Conservation (phyloP, 92 coral and sea anemone species). For the Phenganax subtilis region DNA sequence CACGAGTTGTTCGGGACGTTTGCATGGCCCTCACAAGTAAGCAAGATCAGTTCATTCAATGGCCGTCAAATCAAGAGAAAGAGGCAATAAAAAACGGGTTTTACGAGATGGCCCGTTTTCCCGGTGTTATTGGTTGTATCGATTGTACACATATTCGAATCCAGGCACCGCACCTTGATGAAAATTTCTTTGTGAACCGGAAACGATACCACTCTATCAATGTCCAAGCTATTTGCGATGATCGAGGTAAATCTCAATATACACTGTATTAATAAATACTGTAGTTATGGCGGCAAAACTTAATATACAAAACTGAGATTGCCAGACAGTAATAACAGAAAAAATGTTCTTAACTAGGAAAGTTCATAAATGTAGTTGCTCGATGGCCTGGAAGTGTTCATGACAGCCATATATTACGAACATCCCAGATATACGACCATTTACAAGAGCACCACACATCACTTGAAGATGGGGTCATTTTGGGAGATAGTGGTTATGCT, state of each 20-base stretch:
- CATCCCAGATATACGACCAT: constrained; percentile 33
- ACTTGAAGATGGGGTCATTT: constrained; percentile 39
- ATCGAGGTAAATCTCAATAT: not conserved
- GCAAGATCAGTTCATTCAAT: not conserved
- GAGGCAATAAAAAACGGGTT: constrained; percentile 15
- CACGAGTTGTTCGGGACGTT: constrained; percentile 17
- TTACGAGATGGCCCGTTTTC: constrained; percentile 10
- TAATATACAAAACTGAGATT: too few relatives aligned
- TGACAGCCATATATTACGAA: constrained; percentile 56
- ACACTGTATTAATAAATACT: too few relatives aligned
- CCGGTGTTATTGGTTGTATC: not conserved
- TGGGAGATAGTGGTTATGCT: constrained; percentile 49
- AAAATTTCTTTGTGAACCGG: constrained; percentile 4
- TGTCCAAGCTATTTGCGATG: constrained; percentile 12
- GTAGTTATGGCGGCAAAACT: too few relatives aligned
- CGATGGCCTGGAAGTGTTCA: constrained; percentile 67
- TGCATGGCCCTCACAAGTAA: constrained; percentile 8
- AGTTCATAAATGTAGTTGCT: constrained; percentile 62
- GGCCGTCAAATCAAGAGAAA: constrained; percentile 13
- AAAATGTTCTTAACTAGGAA: constrained; percentile 6
- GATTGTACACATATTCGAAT: constrained; percentile 11
- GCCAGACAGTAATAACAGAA: too few relatives aligned
- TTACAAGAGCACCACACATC: constrained; percentile 25
- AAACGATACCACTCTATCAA: constrained; percentile 10
- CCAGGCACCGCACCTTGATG: constrained; percentile 7